These are phyloP conservation scores for Ruditapes philippinarum DNA, from an alignment of 1,140 invertebrate species.

Conservation along the genomic window DNA sequence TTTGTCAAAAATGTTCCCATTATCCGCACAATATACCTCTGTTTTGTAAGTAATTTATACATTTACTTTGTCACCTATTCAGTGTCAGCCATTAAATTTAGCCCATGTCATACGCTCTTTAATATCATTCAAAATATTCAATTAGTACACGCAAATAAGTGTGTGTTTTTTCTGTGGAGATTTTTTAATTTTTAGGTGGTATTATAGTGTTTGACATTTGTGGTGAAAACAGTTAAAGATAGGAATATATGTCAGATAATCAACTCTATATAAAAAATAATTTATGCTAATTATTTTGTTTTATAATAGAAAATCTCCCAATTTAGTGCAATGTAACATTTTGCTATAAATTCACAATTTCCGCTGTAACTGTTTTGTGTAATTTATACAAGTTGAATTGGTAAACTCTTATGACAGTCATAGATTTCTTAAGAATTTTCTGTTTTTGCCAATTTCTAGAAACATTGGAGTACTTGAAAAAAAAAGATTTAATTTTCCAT, in stretches of 20 bases:
- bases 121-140: slow-evolving; percentile 29
- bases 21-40: slow-evolving; percentile 37
- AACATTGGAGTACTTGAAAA: too few relatives aligned
- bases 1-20: slow-evolving; percentile 44
- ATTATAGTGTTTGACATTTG: slow-evolving; percentile 18
- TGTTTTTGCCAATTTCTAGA: too few relatives aligned
- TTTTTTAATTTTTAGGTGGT: slow-evolving; percentile 18
- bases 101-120: background rate
- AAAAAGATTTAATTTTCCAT: too few relatives aligned
- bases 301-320: background rate
- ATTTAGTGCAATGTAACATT: background rate
- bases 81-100: slow-evolving; percentile 31
- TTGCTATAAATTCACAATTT: background rate
- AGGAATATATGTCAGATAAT: background rate
- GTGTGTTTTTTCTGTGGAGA: background rate
- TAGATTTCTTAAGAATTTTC: too few relatives aligned
- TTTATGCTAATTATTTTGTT: background rate
- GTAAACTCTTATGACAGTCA: too few relatives aligned
- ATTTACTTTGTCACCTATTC: slow-evolving; percentile 38
- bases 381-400: too few relatives aligned
- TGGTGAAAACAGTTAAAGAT: background rate
- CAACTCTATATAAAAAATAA: background rate
- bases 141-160: slow-evolving; percentile 18
- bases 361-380: background rate
- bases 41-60: slow-evolving; percentile 40